Percentiles rank a stretch among this genome's conserved stretches.
Conservation (phyloP, 2,113 vertebrate species). For the Mellivora capensis region DNA sequence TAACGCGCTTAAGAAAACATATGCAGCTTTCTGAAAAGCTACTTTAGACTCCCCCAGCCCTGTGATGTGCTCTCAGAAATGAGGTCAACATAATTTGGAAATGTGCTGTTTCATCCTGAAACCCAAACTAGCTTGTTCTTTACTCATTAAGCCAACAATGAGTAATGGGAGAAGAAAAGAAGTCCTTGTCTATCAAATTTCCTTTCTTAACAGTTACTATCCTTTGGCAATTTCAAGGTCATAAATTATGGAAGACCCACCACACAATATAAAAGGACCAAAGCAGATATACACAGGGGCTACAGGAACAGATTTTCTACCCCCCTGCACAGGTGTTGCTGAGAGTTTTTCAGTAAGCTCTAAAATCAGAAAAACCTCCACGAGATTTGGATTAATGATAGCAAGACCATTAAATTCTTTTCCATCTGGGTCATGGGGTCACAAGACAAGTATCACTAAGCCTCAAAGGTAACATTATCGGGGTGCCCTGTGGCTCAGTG, state of each 20-base stretch:
- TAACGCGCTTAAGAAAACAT: constrained; percentile 43
- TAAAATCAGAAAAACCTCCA: constrained; percentile 38
- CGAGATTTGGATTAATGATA: not conserved
- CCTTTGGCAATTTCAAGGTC: not conserved
- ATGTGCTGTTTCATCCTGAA: constrained; percentile 59
- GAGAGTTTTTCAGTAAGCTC: constrained; percentile 23
- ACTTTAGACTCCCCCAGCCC: constrained; percentile 3
- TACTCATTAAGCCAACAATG: constrained; percentile 30
- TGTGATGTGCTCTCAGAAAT: constrained; percentile 36
- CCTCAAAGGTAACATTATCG: not conserved
- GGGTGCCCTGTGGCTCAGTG: too few species aligned
- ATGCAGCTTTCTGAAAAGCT: constrained; percentile 47
- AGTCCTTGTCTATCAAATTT: not conserved
- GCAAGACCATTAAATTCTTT: constrained; percentile 15
- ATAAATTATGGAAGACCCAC: constrained; percentile 33
- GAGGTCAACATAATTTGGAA: constrained; percentile 44
- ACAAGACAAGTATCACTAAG: not conserved
- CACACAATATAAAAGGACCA: constrained; percentile 21
- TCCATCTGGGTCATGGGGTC: constrained; percentile 12
- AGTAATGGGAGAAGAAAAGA: constrained; percentile 22
- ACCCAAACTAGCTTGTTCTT: constrained; percentile 45
- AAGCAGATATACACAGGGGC: constrained; percentile 3
- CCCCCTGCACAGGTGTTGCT: not conserved
- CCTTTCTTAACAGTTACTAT: constrained; percentile 34
- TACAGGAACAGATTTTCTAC: not conserved